A percentile compares a stretch with the other conserved stretches of the same genome.
These are phyloP conservation scores for Ichneumoninae sp. DNA, from an alignment of 2,888 invertebrate species.

Conservation along the genomic window DNA sequence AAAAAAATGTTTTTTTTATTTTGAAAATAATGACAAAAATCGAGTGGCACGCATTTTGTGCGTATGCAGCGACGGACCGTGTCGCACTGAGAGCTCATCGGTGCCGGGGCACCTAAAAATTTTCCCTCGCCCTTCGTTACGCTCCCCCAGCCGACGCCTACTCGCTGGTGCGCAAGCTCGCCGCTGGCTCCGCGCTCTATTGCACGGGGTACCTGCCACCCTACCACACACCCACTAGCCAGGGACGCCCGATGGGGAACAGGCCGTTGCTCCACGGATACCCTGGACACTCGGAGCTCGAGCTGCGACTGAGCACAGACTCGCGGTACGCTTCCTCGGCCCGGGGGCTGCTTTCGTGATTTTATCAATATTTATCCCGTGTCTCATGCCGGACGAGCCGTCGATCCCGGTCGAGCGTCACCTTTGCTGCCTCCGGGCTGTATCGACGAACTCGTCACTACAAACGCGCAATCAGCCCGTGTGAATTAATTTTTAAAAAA, in stretches of 20 bases:
- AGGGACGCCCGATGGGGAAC: conserved; percentile 67
- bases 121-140: conserved; percentile 46
- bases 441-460: not conserved
- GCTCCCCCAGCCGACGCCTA: conserved; percentile 80
- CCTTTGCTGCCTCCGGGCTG: not conserved
- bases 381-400: not conserved
- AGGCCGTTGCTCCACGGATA: conserved; percentile 20
- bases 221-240: conserved; percentile 58
- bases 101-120: conserved; percentile 52
- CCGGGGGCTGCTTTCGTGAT: not conserved
- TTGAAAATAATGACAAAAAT: conserved; percentile 30
- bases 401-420: not conserved
- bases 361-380: not conserved
- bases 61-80: conserved; percentile 76
- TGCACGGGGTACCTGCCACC: not conserved
- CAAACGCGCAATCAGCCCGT: not conserved
- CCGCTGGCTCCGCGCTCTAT: conserved; percentile 19
- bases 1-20: not conserved
- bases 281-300: conserved; percentile 25
- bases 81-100: conserved; percentile 76
- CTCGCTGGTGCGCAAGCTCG: conserved; percentile 74
- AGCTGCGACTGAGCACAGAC: conserved; percentile 1
- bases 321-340: not conserved
- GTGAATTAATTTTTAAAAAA: not conserved
- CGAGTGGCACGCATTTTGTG: conserved; percentile 69